These are phyloP conservation scores for Nephrotoma appendiculata DNA, from an alignment of 2,888 invertebrate species.

Conservation along the genomic window DNA sequence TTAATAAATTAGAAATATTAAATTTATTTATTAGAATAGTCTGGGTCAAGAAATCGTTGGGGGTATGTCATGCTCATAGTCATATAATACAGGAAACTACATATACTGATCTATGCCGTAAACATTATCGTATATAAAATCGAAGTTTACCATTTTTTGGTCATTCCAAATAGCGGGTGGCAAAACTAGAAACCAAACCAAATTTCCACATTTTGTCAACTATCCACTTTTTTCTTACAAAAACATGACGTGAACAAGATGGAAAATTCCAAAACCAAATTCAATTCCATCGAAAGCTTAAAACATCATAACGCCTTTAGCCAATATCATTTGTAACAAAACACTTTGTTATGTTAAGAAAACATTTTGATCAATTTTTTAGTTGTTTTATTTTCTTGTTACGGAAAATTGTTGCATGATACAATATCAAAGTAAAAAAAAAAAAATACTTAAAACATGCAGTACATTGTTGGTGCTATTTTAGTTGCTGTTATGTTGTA, in stretches of 20 bases:
- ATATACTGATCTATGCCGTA: neutral
- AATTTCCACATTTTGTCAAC: too few species aligned
- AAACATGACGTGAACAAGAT: too few species aligned
- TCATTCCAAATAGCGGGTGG: neutral
- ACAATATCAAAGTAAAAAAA: neutral
- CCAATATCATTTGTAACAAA: neutral
- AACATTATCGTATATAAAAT: neutral
- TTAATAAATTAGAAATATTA: neutral
- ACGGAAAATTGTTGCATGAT: neutral
- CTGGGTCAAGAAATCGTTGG: neutral
- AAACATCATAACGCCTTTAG: neutral
- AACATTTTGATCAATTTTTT: neutral
- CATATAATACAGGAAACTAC: neutral
- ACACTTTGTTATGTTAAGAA: neutral
- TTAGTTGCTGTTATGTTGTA: neutral
- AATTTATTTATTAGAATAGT: neutral
- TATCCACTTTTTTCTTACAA: too few species aligned
- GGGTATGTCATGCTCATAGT: neutral
- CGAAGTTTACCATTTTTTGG: neutral
- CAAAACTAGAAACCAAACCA: too few species aligned
- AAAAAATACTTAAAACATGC: neutral
- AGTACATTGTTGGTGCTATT: neutral
- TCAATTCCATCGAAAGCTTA: neutral
- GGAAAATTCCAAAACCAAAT: neutral
- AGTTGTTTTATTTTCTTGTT: neutral